Base-by-base conservation (phyloP, 2,888 invertebrate genomes). In the Acleris cristana region DNA sequence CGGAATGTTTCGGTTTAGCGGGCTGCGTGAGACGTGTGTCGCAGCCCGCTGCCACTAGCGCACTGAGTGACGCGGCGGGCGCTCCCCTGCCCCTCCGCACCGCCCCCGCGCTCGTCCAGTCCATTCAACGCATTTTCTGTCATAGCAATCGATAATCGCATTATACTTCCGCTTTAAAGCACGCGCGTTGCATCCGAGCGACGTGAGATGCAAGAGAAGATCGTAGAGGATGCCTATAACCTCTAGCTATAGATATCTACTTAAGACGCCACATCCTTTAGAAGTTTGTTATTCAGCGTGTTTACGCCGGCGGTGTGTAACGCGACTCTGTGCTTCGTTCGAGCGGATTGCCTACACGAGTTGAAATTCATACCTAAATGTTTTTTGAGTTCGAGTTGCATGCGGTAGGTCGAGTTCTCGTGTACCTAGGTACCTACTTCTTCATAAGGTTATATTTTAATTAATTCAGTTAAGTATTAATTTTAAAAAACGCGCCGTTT, bases 91-190 rank as follows among this genome's bases (percentile, higher is more conserved):
- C 64, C 64, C 51, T 59, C 66, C 62, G 74, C 80, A 74, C 86
- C 86, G 74, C 80, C 86, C 56, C 65, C 64, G 48, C 62, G 66
- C 60, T 74, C 79, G 74, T 85, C 86, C 82, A 81, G 81, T 87
- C 88, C 91, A 92, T 92, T 92, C 92, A 92, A 90, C 87, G 90
- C 90, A 90, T 89, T 88, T 88, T 89, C 90, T 90, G 92, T 91
- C 90, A 89, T 91, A 90, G 88, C 85, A 90, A 92, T 92, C 92
- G 90, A 92, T 92, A 92, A 90, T 91, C 88, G 87, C 92, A 92
- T 89, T 90, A 87, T 86, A 89, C 90, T 92, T 92, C 92, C 92
- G 92, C 83, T 84, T 87, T 81, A 79, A 83, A 86, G 83, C 86
- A 89, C 89, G 88, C 88, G 87, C 86, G 84, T 74, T 89, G 89